Percentiles rank a stretch among this genome's conserved stretches.
Conservation (phyloP, 2,113 vertebrate genomes). For the Catagonus wagneri region DNA sequence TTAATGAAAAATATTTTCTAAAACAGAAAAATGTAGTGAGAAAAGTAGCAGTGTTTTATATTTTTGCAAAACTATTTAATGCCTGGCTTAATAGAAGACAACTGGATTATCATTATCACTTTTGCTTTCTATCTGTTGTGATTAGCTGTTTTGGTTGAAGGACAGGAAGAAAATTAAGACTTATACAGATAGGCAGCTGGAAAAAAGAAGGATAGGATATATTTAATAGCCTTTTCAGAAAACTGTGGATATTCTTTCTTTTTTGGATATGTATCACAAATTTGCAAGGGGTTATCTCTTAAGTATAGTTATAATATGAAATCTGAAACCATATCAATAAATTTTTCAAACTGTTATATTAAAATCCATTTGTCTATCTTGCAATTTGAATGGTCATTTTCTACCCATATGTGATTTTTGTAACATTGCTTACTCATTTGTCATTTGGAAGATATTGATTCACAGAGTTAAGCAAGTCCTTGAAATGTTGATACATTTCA, state of each 20-base stretch:
- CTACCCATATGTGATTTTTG: constrained; percentile 3
- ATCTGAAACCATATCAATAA: neutral
- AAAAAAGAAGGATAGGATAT: neutral
- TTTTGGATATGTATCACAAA: neutral
- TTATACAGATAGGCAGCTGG: neutral
- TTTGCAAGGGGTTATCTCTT: neutral
- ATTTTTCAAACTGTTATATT: neutral
- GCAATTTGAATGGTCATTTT: neutral
- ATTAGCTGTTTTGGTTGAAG: neutral
- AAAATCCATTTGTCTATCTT: neutral
- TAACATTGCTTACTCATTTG: neutral
- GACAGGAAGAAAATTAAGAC: neutral
- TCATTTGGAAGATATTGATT: neutral
- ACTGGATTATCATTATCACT: neutral
- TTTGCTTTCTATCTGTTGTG: neutral
- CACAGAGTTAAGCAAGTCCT: neutral
- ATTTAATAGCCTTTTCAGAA: neutral
- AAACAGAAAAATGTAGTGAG: neutral
- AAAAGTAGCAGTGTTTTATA: neutral
- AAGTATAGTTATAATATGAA: neutral
- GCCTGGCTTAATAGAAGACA: neutral
- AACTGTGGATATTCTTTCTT: neutral
- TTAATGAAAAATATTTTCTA: neutral
- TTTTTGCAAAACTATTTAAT: neutral
- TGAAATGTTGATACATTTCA: neutral